Percentiles rank a stretch among this genome's conserved stretches.
phyloP scores from a whole-genome alignment of 2,888 invertebrate genomes.

The Campaea margaritaria region DNA sequence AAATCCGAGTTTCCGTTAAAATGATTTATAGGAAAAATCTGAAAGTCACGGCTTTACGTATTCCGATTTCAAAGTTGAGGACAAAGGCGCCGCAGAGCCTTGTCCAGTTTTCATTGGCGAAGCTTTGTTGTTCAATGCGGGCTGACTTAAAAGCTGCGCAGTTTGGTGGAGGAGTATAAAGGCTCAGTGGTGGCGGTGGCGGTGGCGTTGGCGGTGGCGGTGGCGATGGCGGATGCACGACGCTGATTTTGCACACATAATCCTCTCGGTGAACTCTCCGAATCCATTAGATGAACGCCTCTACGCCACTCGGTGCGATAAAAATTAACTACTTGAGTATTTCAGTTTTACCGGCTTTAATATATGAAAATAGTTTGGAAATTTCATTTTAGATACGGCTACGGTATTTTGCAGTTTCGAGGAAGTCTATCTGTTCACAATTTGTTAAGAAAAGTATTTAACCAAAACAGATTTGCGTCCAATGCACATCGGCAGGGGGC shows the following conservation, averaged over 20 bases:
- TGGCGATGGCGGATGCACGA: background rate
- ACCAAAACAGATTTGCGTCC: too few species aligned
- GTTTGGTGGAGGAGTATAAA: constrained; percentile 1
- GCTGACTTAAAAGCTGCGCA: constrained; percentile 1
- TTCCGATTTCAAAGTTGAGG: constrained; percentile 8
- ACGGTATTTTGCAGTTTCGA: too few species aligned
- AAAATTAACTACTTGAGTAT: background rate
- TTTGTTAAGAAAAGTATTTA: too few species aligned
- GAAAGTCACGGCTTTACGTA: constrained; percentile 14
- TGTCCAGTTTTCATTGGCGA: background rate
- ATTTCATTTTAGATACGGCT: too few species aligned
- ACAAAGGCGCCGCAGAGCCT: background rate
- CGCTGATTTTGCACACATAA: constrained; percentile 4
- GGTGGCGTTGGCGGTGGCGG: background rate
- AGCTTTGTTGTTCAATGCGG: constrained; percentile 17
- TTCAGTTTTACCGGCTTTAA: too few species aligned
- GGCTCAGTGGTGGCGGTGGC: background rate
- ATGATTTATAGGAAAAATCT: constrained; percentile 16
- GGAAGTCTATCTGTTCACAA: too few species aligned
- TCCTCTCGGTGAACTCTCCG: constrained; percentile 2
- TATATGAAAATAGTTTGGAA: too few species aligned
- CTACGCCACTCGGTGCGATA: background rate
- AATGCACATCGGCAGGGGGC: too few species aligned
- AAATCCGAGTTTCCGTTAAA: constrained; percentile 14
- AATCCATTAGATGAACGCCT: background rate